Percentiles rank a stretch among this genome's conserved stretches.
Evolutionary conservation across 1,140 invertebrate genomes (phyloP).

Genomic region (Ectropis grisescens): DNA sequence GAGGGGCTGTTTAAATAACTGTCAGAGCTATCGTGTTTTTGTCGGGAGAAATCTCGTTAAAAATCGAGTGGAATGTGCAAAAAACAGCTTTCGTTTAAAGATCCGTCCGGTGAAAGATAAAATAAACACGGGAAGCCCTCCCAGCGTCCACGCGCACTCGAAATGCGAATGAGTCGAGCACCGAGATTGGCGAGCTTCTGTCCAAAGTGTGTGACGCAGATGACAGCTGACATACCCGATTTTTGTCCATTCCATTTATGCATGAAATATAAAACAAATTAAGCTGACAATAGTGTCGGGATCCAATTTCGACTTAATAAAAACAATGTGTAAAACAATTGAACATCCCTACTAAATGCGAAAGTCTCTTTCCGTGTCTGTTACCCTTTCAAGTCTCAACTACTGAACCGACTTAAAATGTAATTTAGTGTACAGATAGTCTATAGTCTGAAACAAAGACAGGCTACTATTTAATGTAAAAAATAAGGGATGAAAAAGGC

Average conservation of each 20-base stretch:
- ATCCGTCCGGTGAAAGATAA: slow-evolving; percentile 36
- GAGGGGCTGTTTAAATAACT: slow-evolving; percentile 46
- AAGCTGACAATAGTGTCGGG: too few relatives aligned
- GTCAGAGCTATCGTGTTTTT: slow-evolving; percentile 38
- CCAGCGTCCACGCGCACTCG: slow-evolving; percentile 21
- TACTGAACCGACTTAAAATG: too few relatives aligned
- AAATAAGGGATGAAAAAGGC: too few relatives aligned
- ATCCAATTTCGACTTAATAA: too few relatives aligned
- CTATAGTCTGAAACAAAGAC: too few relatives aligned
- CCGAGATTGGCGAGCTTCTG: slow-evolving; percentile 31
- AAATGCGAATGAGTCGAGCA: slow-evolving; percentile 44
- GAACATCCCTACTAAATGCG: too few relatives aligned
- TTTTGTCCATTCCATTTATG: slow-evolving; percentile 3
- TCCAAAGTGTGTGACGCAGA: slow-evolving; percentile 11
- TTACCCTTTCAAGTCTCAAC: too few relatives aligned
- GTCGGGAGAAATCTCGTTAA: slow-evolving; percentile 40
- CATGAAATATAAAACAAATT: too few relatives aligned
- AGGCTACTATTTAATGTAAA: too few relatives aligned
- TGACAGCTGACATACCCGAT: slow-evolving; percentile 8
- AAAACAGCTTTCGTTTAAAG: slow-evolving; percentile 46
- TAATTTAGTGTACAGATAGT: too few relatives aligned
- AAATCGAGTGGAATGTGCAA: slow-evolving; percentile 38
- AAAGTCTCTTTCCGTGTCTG: too few relatives aligned
- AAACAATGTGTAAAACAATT: too few relatives aligned
- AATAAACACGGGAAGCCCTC: slow-evolving; percentile 42